Evolutionary conservation across 2,113 vertebrate genomes (phyloP).

Genomic region (Aldabrachelys gigantea): DNA sequence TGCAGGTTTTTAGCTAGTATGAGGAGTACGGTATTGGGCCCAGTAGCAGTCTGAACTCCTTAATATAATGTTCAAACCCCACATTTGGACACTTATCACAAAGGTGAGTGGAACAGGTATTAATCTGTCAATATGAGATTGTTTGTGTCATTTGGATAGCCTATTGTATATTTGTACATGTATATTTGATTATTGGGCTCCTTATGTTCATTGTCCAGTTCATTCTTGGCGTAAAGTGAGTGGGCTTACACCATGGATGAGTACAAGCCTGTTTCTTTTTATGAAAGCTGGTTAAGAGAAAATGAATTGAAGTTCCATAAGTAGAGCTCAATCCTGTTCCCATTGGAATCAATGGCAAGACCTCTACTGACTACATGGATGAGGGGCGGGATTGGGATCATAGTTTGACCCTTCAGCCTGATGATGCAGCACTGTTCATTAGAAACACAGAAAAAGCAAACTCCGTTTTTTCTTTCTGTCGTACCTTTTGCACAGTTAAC

Average conservation of each 20-base stretch:
- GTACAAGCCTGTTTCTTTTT: neutral
- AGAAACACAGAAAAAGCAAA: neutral
- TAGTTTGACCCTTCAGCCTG: neutral
- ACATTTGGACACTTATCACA: neutral
- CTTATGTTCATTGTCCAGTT: neutral
- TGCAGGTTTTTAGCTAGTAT: neutral
- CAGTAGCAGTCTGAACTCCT: neutral
- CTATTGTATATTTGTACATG: neutral
- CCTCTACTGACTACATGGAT: neutral
- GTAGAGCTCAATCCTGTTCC: neutral
- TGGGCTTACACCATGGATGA: neutral
- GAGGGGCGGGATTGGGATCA: neutral
- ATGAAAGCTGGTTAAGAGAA: neutral
- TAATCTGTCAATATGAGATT: neutral
- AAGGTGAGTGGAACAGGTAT: accelerated
- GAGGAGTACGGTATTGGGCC: neutral
- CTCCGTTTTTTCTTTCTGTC: neutral
- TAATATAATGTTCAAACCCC: neutral
- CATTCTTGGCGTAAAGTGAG: neutral
- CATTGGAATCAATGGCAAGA: neutral
- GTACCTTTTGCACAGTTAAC: slow-evolving; percentile 27
- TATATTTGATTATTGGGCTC: accelerated
- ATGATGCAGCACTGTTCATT: neutral
- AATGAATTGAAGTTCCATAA: neutral
- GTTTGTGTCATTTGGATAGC: accelerated